Evolutionary conservation across 2,888 invertebrate species (phyloP), one percentile per base, ranked within the genome.

Genomic region (Cantharis flavilabris): DNA sequence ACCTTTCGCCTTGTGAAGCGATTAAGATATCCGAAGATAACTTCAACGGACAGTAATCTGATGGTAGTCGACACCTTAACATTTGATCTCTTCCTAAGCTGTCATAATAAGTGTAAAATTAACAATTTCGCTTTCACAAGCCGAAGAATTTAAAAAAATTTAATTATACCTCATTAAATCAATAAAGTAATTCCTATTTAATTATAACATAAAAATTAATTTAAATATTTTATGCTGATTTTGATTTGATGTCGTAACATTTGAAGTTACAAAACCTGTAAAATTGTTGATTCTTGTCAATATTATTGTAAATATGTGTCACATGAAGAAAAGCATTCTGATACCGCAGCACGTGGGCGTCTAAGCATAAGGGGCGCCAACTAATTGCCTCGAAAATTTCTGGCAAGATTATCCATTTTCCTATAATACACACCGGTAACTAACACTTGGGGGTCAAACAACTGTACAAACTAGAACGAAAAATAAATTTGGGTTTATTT

Each of bases 21-120:
- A 62, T 71, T 71, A 71, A 26, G 64, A 65, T 62, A 72, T 65
- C 63, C 62, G 65, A 64, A 63, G 64, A 63, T 72, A 72, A 14
- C 26, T 30, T 72, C 33, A 64, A 18, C 14, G 30, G 63, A 28
- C 20, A 20, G 10, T 72, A 72, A 72, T 65, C 65, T 64, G 16
- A 16, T 23, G 62, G 14, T n/a, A 65, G 20, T n/a, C 23, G 18
- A 65, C 65, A 65, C 65, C 23, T 65, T 65, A n/a, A 49, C n/a
- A n/a, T 49, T 49, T 49, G 49, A 49, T 49, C n/a, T 49, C 49
- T 49, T 49, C 49, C 49, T 49, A 49, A 49, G 49, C 49, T 49
- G 49, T 49, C 49, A 49, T 49, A 49, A 49, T 49, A 49, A 49
- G n/a, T 49, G 49, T 49, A 49, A 49, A 49, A 49, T 49, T n/a